Conservation (phyloP, 2,113 vertebrate species). For the cat (Felis catus) region F.catus_Fca126_mat1.0 CM031412.1:213856501-213857000, state of each 20-base stretch:
- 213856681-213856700: too few species aligned
- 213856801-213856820: too few species aligned
- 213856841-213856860: not conserved
- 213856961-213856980: not conserved
- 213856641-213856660: not conserved
- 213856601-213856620: slow-evolving; percentile 3
- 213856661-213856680: not conserved
- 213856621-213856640: not conserved
- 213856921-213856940: not conserved
- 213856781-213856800: too few species aligned
- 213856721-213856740: too few species aligned
- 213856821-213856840: too few species aligned
- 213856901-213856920: not conserved
- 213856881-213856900: not conserved
- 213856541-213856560: too few species aligned
- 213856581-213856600: not conserved
- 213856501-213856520: too few species aligned
- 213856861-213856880: not conserved
- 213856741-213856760: too few species aligned
- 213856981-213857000: not conserved
- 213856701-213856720: too few species aligned
- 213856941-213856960: slow-evolving; percentile 63
- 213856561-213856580: too few species aligned
- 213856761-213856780: too few species aligned
- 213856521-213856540: too few species aligned